Evolutionary conservation across 2,888 invertebrate species (phyloP).

Genomic region (Eueremaeus valkanovi): DNA sequence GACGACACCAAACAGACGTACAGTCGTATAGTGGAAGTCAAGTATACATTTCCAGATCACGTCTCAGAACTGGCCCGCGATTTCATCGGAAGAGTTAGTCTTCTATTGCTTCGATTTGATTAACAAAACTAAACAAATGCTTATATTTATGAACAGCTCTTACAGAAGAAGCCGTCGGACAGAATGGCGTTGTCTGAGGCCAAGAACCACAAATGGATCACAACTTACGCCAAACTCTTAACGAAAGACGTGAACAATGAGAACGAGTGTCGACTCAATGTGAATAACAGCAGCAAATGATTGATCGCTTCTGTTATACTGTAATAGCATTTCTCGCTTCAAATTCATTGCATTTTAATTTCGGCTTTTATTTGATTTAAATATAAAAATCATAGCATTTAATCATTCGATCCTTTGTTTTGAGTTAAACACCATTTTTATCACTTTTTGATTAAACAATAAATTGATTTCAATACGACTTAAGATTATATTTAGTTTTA

Average conservation of each 20-base stretch:
- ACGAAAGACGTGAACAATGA: conserved; percentile 5
- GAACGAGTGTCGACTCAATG: neutral
- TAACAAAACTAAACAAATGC: no score
- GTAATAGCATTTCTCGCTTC: no score
- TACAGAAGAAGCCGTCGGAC: conserved; percentile 66
- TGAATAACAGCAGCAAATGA: neutral
- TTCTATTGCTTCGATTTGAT: conserved; percentile 11
- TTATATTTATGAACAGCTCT: conserved; percentile 43
- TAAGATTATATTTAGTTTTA: no score
- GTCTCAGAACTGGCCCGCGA: conserved; percentile 54
- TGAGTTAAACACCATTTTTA: no score
- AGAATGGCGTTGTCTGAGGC: conserved; percentile 70
- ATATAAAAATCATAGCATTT: no score
- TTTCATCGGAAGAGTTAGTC: conserved; percentile 53
- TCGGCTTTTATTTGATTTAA: no score
- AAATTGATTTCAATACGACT: no score
- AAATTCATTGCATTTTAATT: no score
- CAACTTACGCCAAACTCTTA: conserved; percentile 41
- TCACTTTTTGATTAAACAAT: no score
- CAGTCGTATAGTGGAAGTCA: conserved; percentile 54
- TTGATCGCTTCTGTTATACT: neutral
- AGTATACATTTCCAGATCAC: conserved; percentile 53
- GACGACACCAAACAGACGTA: conserved; percentile 56
- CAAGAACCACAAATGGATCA: conserved; percentile 75
- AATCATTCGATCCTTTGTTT: no score